A percentile compares a stretch with the other conserved stretches of the same genome.
Conservation (phyloP, 1,140 invertebrate species). For the Melipona quadrifasciata region DNA sequence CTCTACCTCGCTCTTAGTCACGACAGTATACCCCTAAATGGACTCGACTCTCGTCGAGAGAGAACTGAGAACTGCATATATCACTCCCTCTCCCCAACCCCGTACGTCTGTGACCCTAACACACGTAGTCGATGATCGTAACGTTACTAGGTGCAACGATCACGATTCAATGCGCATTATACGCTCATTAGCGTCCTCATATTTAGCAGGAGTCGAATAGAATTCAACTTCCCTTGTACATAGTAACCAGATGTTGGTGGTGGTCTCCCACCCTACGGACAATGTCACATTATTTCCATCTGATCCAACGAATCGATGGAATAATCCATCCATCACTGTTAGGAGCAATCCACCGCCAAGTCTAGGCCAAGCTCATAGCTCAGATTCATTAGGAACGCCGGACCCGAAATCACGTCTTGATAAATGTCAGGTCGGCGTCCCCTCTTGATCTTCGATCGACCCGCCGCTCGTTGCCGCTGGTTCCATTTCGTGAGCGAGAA, state of each 20-base stretch:
- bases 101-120: conserved; percentile 2
- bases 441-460: not conserved
- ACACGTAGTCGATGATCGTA: not conserved
- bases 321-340: conserved; percentile 62
- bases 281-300: conserved; percentile 61
- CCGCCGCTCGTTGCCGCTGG: not conserved
- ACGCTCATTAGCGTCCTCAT: conserved; percentile 63
- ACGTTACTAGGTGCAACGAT: conserved; percentile 35
- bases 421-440: conserved; percentile 52
- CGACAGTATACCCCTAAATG: conserved; percentile 57
- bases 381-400: conserved; percentile 60
- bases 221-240: conserved; percentile 45
- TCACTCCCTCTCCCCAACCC: conserved; percentile 9
- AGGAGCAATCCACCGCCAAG: conserved; percentile 14
- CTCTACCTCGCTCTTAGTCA: conserved; percentile 19
- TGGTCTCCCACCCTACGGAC: conserved; percentile 29
- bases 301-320: conserved; percentile 61
- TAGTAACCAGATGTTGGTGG: conserved; percentile 50
- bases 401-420: conserved; percentile 59
- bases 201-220: conserved; percentile 39
- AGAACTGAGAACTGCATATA: not conserved
- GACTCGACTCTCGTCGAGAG: conserved; percentile 44
- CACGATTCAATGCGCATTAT: conserved; percentile 62
- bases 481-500: conserved; percentile 13
- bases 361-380: no score